Conservation (phyloP, 2,888 invertebrate genomes). For the Eupithecia inturbata region DNA sequence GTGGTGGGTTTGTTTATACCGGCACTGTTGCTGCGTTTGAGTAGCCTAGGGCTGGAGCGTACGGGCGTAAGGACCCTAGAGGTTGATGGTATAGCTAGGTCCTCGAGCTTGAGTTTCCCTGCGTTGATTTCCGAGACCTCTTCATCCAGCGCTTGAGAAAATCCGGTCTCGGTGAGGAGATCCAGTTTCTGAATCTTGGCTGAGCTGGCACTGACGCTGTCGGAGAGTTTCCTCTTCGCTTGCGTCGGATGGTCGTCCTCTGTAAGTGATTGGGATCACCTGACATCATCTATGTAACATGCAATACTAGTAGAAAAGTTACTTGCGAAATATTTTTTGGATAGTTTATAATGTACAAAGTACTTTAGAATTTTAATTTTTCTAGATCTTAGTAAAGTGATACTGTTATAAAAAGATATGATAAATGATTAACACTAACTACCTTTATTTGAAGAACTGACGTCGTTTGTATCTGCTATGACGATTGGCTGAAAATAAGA, state of each 20-base stretch:
- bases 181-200: conserved; percentile 73
- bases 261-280: conserved; percentile 48
- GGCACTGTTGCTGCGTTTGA: conserved; percentile 74
- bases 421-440: conserved; percentile 11
- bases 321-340: neutral
- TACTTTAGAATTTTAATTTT: neutral
- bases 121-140: conserved; percentile 71
- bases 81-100: conserved; percentile 61
- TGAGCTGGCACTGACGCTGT: conserved; percentile 56
- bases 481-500: conserved; percentile 45
- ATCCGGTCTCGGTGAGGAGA: conserved; percentile 56
- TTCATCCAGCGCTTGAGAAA: conserved; percentile 68
- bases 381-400: neutral
- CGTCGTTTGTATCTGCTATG: conserved; percentile 17
- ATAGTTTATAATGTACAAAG: neutral
- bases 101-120: conserved; percentile 58
- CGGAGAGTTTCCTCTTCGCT: conserved; percentile 70
- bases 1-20: conserved; percentile 65
- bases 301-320: neutral
- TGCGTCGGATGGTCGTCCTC: conserved; percentile 53
- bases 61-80: conserved; percentile 65
- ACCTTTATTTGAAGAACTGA: conserved; percentile 52
- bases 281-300: conserved; percentile 11
- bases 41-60: conserved; percentile 68
- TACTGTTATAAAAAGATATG: neutral